Conservation (phyloP, 2,113 vertebrate species). For the Protobothrops mucrosquamatus region DNA sequence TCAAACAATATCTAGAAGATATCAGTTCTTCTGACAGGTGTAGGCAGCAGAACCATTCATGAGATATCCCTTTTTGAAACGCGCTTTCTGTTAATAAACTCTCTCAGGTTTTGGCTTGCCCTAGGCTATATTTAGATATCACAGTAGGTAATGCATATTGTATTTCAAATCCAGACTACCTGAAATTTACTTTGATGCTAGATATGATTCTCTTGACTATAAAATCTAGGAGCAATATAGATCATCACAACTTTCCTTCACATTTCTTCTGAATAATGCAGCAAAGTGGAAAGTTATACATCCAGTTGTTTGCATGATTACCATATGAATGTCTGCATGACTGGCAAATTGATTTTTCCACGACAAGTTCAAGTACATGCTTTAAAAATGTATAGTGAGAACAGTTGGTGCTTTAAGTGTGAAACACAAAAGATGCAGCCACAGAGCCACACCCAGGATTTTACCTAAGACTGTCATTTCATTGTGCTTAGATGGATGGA, state of each 20-base stretch:
- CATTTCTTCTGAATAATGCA: constrained; percentile 47
- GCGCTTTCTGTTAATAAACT: neutral
- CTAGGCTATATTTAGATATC: constrained; percentile 18
- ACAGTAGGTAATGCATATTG: neutral
- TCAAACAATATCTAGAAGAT: constrained; percentile 9
- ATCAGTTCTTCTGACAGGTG: neutral
- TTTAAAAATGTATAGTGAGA: constrained; percentile 22
- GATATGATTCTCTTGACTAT: constrained; percentile 30
- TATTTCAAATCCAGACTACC: constrained; percentile 18
- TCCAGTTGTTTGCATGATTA: constrained; percentile 18
- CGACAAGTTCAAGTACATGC: neutral
- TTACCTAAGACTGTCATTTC: neutral
- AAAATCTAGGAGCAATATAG: constrained; percentile 34
- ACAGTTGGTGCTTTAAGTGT: neutral
- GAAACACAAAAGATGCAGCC: no score
- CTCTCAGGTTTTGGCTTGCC: constrained; percentile 5
- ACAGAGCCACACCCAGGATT: neutral
- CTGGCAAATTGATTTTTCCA: constrained; percentile 10
- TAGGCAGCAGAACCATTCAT: neutral
- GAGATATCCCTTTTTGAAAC: neutral
- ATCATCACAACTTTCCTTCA: constrained; percentile 44
- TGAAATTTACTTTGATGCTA: constrained; percentile 24
- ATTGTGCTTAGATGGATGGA: neutral
- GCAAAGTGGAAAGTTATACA: constrained; percentile 19
- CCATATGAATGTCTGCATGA: constrained; percentile 13